phyloP scores from a whole-genome alignment of 1,140 invertebrate species.

The Ooceraea biroi region DNA sequence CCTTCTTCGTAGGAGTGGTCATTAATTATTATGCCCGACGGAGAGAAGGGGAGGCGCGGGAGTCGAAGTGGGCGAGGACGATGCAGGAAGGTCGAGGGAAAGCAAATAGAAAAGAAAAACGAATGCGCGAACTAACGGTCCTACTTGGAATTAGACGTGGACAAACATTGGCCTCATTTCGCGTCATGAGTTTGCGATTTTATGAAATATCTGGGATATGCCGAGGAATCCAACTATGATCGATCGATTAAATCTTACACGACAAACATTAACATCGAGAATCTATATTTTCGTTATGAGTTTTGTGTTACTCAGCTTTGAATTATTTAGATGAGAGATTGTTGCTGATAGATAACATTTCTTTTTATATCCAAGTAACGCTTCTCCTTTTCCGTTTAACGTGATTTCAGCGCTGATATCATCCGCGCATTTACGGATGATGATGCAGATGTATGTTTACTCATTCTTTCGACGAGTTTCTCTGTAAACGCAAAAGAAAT shows the following conservation, averaged over 20 bases:
- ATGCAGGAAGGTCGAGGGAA: slow-evolving; percentile 55
- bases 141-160: slow-evolving; percentile 69
- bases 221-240: background rate
- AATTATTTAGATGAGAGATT: background rate
- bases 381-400: background rate
- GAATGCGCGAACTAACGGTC: slow-evolving; percentile 63
- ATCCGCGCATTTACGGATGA: background rate
- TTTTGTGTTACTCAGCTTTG: background rate
- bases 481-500: background rate
- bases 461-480: background rate
- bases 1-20: slow-evolving; percentile 74
- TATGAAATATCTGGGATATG: background rate
- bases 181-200: slow-evolving; percentile 32
- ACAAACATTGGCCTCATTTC: slow-evolving; percentile 66
- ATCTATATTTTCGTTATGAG: background rate
- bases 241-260: background rate
- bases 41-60: slow-evolving; percentile 57
- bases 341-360: background rate
- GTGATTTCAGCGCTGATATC: slow-evolving; percentile 38
- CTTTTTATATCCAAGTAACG: background rate
- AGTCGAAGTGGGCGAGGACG: slow-evolving; percentile 63
- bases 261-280: background rate
- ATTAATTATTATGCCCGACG: slow-evolving; percentile 78
- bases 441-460: slow-evolving; percentile 30
- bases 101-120: slow-evolving; percentile 69